Conservation (phyloP, 2,888 invertebrate species). For the Plebejus melissa region DNA sequence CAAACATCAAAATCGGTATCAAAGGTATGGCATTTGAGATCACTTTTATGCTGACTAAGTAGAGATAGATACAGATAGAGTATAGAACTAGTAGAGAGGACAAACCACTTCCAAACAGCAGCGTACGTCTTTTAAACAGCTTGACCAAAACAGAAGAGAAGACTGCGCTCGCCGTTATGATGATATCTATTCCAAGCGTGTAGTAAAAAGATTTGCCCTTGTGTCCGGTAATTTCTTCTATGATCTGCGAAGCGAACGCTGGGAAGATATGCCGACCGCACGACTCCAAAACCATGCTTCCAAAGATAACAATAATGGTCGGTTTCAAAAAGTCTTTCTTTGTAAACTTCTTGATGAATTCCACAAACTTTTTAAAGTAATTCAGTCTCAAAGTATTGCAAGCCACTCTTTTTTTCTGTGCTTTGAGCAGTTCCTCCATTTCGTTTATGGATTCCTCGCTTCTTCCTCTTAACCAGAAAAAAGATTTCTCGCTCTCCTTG, state of each 20-base stretch:
- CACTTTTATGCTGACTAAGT: slow-evolving; percentile 41
- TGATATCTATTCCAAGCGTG: slow-evolving; percentile 50
- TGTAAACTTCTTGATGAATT: slow-evolving; percentile 47
- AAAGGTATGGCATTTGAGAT: slow-evolving; percentile 44
- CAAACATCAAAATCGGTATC: slow-evolving; percentile 50
- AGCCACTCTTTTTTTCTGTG: slow-evolving; percentile 43
- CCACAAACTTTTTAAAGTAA: slow-evolving; percentile 32
- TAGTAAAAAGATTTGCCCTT: slow-evolving; percentile 49
- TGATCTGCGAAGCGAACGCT: slow-evolving; percentile 43
- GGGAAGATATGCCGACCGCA: slow-evolving; percentile 48
- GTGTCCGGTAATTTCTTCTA: slow-evolving; percentile 47
- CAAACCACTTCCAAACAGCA: slow-evolving; percentile 53
- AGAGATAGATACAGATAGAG: slow-evolving; percentile 47
- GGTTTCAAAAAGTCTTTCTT: slow-evolving; percentile 53
- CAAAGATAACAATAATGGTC: slow-evolving; percentile 44
- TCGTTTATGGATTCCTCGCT: slow-evolving; percentile 40
- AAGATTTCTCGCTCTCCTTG: slow-evolving; percentile 67
- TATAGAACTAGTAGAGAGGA: slow-evolving; percentile 44
- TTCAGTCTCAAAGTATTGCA: slow-evolving; percentile 31
- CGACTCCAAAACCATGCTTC: slow-evolving; percentile 47
- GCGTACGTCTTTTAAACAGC: slow-evolving; percentile 48
- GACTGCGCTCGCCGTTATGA: slow-evolving; percentile 48
- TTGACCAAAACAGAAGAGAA: slow-evolving; percentile 52
- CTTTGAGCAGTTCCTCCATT: slow-evolving; percentile 46
- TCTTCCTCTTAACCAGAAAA: slow-evolving; percentile 71